These are phyloP conservation scores for mouse (Mus musculus) DNA, from an alignment of 2,113 vertebrate species.

Conservation along the genomic window DNA sequence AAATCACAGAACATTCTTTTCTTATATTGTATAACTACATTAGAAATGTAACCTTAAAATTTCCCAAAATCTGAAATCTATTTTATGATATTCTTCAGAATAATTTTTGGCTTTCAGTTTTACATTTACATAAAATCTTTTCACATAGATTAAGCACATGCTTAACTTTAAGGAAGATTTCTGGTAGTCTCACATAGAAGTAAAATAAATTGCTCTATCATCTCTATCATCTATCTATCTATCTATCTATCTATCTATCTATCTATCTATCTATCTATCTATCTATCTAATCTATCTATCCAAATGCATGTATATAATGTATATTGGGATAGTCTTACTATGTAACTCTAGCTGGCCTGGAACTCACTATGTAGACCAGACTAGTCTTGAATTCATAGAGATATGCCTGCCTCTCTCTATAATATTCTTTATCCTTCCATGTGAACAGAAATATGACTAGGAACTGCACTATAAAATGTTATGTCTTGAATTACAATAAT, in stretches of 20 bases:
- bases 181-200: background rate
- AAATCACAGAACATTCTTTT: background rate
- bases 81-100: background rate
- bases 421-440: background rate
- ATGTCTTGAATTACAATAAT: background rate
- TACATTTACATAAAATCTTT: background rate
- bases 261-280: too few relatives aligned
- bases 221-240: background rate
- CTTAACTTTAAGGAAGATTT: background rate
- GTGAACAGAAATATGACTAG: background rate
- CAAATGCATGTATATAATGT: background rate
- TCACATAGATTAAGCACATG: background rate
- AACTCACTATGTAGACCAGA: background rate
- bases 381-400: background rate
- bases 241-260: too few relatives aligned
- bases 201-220: background rate
- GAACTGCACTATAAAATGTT: background rate
- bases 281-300: too few relatives aligned
- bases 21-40: background rate
- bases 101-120: background rate
- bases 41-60: background rate
- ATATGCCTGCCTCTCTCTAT: background rate
- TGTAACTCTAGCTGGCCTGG: background rate
- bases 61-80: background rate
- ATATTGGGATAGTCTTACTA: background rate